A percentile compares a stretch with the other conserved stretches of the same genome.
Evolutionary conservation across 1,140 invertebrate species (phyloP).

Genomic region (Zaprionus capensis): DNA sequence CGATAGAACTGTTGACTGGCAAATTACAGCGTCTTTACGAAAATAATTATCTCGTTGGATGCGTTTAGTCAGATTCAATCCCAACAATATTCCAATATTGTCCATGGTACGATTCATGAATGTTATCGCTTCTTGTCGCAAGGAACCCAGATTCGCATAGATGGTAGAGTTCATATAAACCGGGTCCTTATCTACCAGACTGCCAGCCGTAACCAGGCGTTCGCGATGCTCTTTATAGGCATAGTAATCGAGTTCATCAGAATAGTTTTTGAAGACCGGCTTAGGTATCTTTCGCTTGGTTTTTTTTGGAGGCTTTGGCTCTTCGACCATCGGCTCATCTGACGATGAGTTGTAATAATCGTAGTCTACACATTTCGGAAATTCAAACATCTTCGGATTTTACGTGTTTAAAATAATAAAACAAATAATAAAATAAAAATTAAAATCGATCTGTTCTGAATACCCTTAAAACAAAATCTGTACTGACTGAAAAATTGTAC

Average conservation of each 20-base stretch:
- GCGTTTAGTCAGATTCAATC: constrained; percentile 50
- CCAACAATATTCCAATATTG: constrained; percentile 57
- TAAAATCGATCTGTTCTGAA: background rate
- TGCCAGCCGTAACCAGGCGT: constrained; percentile 41
- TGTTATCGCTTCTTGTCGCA: constrained; percentile 48
- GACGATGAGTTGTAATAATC: background rate
- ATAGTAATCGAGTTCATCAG: background rate
- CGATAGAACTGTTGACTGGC: background rate
- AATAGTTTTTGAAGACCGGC: background rate
- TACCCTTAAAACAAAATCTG: background rate
- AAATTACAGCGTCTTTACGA: background rate
- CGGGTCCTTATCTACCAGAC: constrained; percentile 42
- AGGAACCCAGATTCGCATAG: constrained; percentile 30
- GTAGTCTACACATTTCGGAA: background rate
- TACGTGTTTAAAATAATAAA: background rate
- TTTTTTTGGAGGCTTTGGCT: background rate
- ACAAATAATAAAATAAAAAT: no score
- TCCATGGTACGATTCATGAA: constrained; percentile 64
- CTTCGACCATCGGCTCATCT: background rate
- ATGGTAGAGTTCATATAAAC: constrained; percentile 46
- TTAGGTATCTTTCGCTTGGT: constrained; percentile 13
- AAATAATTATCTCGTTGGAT: constrained; percentile 41
- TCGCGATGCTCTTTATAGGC: constrained; percentile 63
- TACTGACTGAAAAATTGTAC: background rate
- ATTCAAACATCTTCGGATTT: constrained; percentile 1